Conservation (phyloP, 2,113 vertebrate genomes). For the Nerophis ophidion region DNA sequence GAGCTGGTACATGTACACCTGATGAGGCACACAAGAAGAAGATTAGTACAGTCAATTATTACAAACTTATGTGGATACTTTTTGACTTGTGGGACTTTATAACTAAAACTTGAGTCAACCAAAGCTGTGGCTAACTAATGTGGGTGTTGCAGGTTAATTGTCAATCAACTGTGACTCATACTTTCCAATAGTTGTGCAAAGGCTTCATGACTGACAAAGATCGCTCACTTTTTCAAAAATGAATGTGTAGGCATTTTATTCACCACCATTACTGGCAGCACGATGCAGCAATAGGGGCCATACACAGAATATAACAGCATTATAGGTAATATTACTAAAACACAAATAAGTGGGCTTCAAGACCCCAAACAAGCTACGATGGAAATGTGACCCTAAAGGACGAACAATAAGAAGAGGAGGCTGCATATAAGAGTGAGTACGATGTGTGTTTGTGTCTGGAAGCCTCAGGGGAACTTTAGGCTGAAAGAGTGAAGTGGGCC, state of each 20-base stretch:
- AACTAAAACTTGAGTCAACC: neutral
- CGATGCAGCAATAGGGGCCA: slow-evolving; percentile 38
- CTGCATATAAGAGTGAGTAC: slow-evolving; percentile 1
- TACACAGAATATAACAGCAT: slow-evolving; percentile 39
- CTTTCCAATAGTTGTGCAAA: neutral
- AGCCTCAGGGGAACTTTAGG: slow-evolving; percentile 37
- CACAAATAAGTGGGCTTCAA: slow-evolving; percentile 5
- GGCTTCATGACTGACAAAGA: neutral
- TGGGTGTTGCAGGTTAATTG: neutral
- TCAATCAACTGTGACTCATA: slow-evolving; percentile 1
- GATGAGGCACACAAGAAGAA: slow-evolving; percentile 16
- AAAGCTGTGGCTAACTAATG: neutral
- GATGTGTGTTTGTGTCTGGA: slow-evolving; percentile 29
- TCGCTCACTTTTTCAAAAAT: neutral
- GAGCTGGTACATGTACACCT: slow-evolving; percentile 96
- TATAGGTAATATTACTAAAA: slow-evolving; percentile 34
- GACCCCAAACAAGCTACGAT: slow-evolving; percentile 14
- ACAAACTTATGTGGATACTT: neutral
- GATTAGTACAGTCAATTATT: neutral
- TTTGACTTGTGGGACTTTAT: neutral
- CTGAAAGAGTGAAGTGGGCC: slow-evolving; percentile 53
- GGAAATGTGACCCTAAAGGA: slow-evolving; percentile 24
- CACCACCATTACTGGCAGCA: slow-evolving; percentile 34
- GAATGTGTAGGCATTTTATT: neutral
- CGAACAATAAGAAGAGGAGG: slow-evolving; percentile 15